These are phyloP conservation scores for Lasioglossum baleicum DNA, from an alignment of 1,140 invertebrate species.

Conservation along the genomic window DNA sequence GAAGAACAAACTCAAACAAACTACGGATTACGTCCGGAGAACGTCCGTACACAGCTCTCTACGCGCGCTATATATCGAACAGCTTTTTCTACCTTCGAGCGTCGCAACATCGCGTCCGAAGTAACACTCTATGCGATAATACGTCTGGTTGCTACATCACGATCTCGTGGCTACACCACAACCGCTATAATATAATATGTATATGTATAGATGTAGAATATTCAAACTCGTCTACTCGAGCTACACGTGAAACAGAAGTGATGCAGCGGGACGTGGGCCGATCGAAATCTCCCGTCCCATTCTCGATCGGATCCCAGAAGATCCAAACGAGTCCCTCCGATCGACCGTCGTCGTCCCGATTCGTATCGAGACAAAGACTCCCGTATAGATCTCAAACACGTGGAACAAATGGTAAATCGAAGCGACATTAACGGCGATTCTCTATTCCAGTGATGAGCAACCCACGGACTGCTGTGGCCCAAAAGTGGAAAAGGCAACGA, in stretches of 20 bases:
- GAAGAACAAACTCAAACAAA: too few relatives aligned
- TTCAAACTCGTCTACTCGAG: conserved; percentile 31
- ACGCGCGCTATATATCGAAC: conserved; percentile 42
- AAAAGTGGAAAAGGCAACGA: too few relatives aligned
- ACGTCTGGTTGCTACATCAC: not conserved
- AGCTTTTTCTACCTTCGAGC: conserved; percentile 41
- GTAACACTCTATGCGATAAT: too few relatives aligned
- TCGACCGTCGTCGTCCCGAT: conserved; percentile 16
- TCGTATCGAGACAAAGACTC: not conserved
- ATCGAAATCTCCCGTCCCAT: not conserved
- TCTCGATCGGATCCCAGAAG: too few relatives aligned
- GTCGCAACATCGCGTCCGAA: not conserved
- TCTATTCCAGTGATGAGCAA: not conserved
- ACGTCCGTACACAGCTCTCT: conserved; percentile 37
- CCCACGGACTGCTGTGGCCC: too few relatives aligned
- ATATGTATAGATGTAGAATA: not conserved
- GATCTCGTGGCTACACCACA: conserved; percentile 41
- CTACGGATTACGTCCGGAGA: not conserved
- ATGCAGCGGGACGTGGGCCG: conserved; percentile 3
- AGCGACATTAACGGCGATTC: conserved; percentile 37
- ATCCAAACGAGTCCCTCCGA: not conserved
- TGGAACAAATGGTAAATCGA: too few relatives aligned
- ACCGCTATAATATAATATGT: conserved; percentile 6
- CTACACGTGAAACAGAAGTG: conserved; percentile 35
- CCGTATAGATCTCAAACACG: too few relatives aligned